These are phyloP conservation scores for Pheosia gnoma DNA, from an alignment of 2,888 invertebrate genomes.

Conservation along the genomic window DNA sequence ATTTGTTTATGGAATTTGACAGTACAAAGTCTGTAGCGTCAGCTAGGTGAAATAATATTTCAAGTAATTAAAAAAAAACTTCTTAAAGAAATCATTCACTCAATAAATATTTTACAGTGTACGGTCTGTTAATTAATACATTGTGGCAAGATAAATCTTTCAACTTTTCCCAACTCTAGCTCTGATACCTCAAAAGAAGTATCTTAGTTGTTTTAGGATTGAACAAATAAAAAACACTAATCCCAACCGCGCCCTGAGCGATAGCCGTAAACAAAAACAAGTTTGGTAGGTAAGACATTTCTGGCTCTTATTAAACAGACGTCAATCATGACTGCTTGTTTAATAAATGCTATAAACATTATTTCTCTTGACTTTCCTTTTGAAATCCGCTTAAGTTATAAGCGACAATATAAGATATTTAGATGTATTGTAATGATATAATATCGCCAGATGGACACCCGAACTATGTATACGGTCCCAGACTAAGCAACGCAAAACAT, in stretches of 20 bases:
- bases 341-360: conserved; percentile 70
- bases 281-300: conserved; percentile 42
- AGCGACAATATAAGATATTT: conserved; percentile 11
- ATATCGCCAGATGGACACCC: too few species aligned
- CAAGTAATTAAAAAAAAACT: too few species aligned
- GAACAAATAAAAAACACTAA: conserved; percentile 36
- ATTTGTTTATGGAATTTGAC: too few species aligned
- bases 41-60: too few species aligned
- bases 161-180: neutral
- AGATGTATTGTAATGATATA: too few species aligned
- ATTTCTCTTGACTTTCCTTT: conserved; percentile 56
- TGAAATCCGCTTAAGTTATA: conserved; percentile 33
- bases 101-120: too few species aligned
- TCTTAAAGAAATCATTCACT: too few species aligned
- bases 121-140: too few species aligned
- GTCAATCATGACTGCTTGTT: conserved; percentile 68
- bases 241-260: conserved; percentile 20
- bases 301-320: conserved; percentile 63
- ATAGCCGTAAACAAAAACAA: conserved; percentile 46
- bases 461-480: too few species aligned
- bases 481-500: too few species aligned
- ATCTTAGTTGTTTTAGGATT: conserved; percentile 33
- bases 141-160: neutral
- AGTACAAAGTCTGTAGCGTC: too few species aligned
- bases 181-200: conserved; percentile 20